These are phyloP conservation scores for Eubasilissa splendida DNA, from an alignment of 2,888 invertebrate species.

Conservation along the genomic window DNA sequence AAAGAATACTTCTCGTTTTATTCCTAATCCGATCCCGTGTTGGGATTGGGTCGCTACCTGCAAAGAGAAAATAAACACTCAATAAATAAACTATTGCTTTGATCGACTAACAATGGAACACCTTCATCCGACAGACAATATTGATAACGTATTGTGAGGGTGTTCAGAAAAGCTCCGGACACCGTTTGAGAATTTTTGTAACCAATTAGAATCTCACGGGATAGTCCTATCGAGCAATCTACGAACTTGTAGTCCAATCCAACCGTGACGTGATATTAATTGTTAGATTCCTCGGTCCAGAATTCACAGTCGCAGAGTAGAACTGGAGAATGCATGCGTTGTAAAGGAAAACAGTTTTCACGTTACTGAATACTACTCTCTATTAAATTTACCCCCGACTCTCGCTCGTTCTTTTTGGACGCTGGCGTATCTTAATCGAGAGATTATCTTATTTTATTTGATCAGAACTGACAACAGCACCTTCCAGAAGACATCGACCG, in stretches of 20 bases:
- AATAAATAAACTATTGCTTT: constrained; percentile 15
- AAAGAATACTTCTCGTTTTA: constrained; percentile 95
- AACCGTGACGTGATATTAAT: not conserved
- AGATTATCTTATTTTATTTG: no score
- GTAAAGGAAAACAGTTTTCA: no score
- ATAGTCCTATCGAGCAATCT: not conserved
- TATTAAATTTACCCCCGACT: no score
- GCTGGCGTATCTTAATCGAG: no score
- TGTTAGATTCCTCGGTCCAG: no score
- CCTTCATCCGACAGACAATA: constrained; percentile 2
- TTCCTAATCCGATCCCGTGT: constrained; percentile 86
- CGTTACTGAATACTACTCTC: no score
- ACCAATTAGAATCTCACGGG: not conserved
- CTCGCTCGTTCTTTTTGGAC: no score
- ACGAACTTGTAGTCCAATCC: not conserved
- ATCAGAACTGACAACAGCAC: no score
- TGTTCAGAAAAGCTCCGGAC: not conserved
- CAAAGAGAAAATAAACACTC: constrained; percentile 61
- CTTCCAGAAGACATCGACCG: no score
- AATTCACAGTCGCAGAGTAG: no score
- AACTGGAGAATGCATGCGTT: no score
- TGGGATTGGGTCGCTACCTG: constrained; percentile 85
- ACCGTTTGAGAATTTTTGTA: not conserved
- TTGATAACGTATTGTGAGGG: constrained; percentile 4
- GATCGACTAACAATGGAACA: not conserved